Conservation (phyloP, 2,888 invertebrate genomes). For the Pollenia labialis region DNA sequence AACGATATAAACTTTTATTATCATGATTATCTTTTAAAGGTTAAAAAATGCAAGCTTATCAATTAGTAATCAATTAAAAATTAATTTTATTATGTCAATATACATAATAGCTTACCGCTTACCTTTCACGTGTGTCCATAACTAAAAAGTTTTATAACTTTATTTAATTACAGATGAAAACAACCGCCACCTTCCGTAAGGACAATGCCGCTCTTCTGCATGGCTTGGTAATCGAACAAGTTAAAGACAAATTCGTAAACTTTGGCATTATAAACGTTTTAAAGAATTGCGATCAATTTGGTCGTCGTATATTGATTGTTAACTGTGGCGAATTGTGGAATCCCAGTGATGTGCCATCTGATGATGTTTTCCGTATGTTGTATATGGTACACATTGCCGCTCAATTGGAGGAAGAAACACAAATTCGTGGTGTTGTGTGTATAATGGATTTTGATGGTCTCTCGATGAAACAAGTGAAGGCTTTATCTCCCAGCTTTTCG, state of each 20-base stretch:
- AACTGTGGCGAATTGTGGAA: conserved; percentile 91
- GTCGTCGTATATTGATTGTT: conserved; percentile 90
- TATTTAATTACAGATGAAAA: conserved; percentile 87
- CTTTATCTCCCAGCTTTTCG: conserved; percentile 90
- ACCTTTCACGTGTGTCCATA: not conserved
- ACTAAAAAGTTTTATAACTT: not conserved
- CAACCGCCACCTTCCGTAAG: conserved; percentile 90
- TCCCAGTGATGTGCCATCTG: conserved; percentile 89
- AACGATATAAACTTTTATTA: not conserved
- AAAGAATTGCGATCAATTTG: conserved; percentile 90
- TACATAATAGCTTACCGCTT: not conserved
- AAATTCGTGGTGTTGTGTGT: conserved; percentile 91
- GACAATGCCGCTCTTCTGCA: conserved; percentile 88
- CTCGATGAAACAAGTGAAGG: conserved; percentile 89
- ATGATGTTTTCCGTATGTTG: conserved; percentile 91
- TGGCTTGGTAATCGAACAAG: conserved; percentile 88
- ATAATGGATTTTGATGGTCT: conserved; percentile 93
- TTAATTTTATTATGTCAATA: not conserved
- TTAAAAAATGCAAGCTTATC: conserved; percentile 23
- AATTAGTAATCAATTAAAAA: conserved; percentile 8
- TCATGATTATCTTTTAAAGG: not conserved
- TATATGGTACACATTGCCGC: conserved; percentile 92
- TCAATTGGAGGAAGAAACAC: conserved; percentile 90
- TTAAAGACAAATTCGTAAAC: conserved; percentile 88
- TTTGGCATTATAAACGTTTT: conserved; percentile 91